A percentile compares a stretch with the other conserved stretches of the same genome.
phyloP scores from a whole-genome alignment of 2,888 invertebrate species.

The Drosophila antonietae region DNA sequence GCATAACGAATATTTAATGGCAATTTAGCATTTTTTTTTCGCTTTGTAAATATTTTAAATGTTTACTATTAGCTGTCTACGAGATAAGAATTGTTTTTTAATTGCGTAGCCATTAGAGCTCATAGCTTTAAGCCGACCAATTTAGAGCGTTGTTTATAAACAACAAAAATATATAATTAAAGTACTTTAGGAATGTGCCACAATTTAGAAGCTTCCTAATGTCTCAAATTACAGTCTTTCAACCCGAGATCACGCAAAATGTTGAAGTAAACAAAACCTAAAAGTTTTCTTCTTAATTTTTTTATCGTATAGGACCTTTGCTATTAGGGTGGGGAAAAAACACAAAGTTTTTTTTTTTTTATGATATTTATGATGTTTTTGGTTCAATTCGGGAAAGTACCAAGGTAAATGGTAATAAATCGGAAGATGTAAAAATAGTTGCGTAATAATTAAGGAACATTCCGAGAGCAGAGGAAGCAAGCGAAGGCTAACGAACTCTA shows the following conservation, averaged over 20 bases:
- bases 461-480: neutral
- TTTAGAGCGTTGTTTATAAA: conserved; percentile 18
- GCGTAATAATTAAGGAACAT: conserved; percentile 15
- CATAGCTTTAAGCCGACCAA: conserved; percentile 21
- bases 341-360: conserved; percentile 20
- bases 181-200: conserved; percentile 12
- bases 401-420: conserved; percentile 23
- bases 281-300: neutral
- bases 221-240: conserved; percentile 16
- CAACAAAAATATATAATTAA: conserved; percentile 7
- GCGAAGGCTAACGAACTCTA: neutral
- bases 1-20: conserved; percentile 27
- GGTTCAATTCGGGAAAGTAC: conserved; percentile 20
- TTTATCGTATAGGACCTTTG: conserved; percentile 11
- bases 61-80: conserved; percentile 21
- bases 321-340: conserved; percentile 26
- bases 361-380: neutral
- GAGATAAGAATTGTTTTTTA: conserved; percentile 62
- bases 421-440: conserved; percentile 8
- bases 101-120: conserved; percentile 60
- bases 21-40: conserved; percentile 18
- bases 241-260: conserved; percentile 19
- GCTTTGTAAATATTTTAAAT: conserved; percentile 14
- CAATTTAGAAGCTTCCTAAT: neutral
- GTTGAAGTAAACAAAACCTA: conserved; percentile 1